Evolutionary conservation across 2,797 vertebrate genomes (phyloP).

Genomic region (Eutrigla gurnardus): DNA sequence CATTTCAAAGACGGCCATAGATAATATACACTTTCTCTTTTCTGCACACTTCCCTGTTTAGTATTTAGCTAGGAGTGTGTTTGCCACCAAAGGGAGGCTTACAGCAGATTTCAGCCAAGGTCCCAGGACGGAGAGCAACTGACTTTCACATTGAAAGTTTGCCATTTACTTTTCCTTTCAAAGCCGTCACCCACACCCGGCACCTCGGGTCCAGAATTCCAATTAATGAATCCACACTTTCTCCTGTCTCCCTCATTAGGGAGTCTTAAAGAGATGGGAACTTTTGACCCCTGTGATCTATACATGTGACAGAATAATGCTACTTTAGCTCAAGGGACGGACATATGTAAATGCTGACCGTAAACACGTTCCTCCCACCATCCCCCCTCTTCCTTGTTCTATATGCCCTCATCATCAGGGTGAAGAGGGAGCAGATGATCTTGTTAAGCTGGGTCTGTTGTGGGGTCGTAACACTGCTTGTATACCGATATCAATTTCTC

Average conservation of each 20-base stretch:
- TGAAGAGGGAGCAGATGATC: constrained; percentile 32
- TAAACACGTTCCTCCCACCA: constrained; percentile 9
- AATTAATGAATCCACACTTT: constrained; percentile 51
- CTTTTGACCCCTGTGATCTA: constrained; percentile 67
- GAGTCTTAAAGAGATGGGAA: constrained; percentile 35
- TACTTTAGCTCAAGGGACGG: constrained; percentile 42
- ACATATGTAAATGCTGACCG: constrained; percentile 49
- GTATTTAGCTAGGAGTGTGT: constrained; percentile 4
- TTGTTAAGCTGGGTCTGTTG: constrained; percentile 34
- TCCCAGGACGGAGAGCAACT: constrained; percentile 17
- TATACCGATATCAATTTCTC: neutral
- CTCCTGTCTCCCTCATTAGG: constrained; percentile 24
- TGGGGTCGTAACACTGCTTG: neutral
- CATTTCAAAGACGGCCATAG: neutral
- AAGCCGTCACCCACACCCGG: constrained; percentile 21
- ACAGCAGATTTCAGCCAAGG: constrained; percentile 33
- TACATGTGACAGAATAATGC: constrained; percentile 67
- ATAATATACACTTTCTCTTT: neutral
- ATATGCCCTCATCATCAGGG: constrained; percentile 24
- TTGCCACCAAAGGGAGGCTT: constrained; percentile 20
- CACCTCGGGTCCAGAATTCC: constrained; percentile 60
- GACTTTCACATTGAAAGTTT: constrained; percentile 61
- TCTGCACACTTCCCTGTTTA: constrained; percentile 4
- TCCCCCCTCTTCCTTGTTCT: constrained; percentile 11
- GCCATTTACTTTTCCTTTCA: constrained; percentile 56